Base-by-base conservation (phyloP, 2,797 vertebrate genomes). In the Pangasius larnaudii region DNA sequence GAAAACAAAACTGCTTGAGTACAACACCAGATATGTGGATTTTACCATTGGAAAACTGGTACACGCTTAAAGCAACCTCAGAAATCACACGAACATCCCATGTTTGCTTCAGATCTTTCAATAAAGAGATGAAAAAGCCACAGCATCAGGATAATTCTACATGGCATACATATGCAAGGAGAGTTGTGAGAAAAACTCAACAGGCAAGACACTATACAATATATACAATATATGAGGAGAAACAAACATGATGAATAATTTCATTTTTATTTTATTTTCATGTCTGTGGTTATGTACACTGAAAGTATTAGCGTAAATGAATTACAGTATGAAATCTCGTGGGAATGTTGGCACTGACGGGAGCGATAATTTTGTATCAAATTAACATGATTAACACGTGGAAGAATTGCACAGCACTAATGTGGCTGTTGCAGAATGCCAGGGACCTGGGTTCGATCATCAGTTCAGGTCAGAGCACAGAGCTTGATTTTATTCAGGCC, bases 1-100 rank as follows among this genome's bases (percentile, higher is more conserved):
- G 58, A 90, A 88, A 80, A 78, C 65, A 81, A 94, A 36, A 93
- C 36, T 1, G 1, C 39, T 49, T 88, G 53, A 88, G 75, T 22
- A 63, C n/a, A 71, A 85, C 27, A 49, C 3, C 30, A 61, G 51
- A 59, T 65, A 53, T 18, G 19, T n/a, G n/a, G 3, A 84, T n/a
- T 61, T 74, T 56, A 46, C 81, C 24, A 46, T 61, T 14, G 33
- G 27, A 79, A 59, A 80, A 51, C 18, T 67, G 27, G 42, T 51
- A 49, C 42, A 51, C 39, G n/a, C 27, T 85, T 49, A 30, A 36
- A 22, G 84, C 13, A 81, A 61, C 27, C 36, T 36, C 39, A 72
- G 65, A 30, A 85, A 27, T 33, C 36, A 71, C 30, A 46, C 8
- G n/a, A 22, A 9, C 65, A 59, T 58, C 39, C 59, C 8, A 49